Evolutionary conservation across 2,888 invertebrate species (phyloP), one percentile per base, ranked within the genome.

Genomic region (Ctenicera cuprea): DNA sequence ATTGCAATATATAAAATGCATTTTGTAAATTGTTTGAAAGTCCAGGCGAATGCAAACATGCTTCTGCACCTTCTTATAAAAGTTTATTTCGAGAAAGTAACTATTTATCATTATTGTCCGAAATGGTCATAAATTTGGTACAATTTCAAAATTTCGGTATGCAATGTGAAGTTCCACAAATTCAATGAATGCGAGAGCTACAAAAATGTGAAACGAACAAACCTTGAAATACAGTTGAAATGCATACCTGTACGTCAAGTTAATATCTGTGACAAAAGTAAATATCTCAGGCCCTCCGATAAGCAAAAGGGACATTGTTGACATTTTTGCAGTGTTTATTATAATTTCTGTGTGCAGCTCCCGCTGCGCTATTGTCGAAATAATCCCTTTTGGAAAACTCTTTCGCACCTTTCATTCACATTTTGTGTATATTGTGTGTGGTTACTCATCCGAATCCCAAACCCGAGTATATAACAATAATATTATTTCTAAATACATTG

Each of bases 271-370:
- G 68, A 71, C 66, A 71, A 64, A 71, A 65, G 71, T 71, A 71
- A 71, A 71, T 66, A 71, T 66, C 59, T 50, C 45, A 41, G 26
- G 26, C 30, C 59, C 37, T 45, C 26, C 37, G 52, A 64, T 30
- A 63, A 63, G 43, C 30, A 48, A 37, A 11, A 38, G 14, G 45
- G 33, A 41, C 63, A 68, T 68, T 63, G 68, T 73, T 68, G 68
- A 64, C 73, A 73, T 73, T 73, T 73, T 69, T 73, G 73, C 69
- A 65, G 37, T 69, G 68, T 73, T 69, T 73, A 73, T 67, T 73
- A 52, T 73, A 62, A 57, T 63, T 62, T 73, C 43, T 52, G 67
- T 61, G 62, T 45, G 59, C 22, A 33, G 26, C 33, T 11, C 73
- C 68, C 69, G 69, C 73, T 73, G 73, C 22, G 73, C 59, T 16